Evolutionary conservation across 2,797 vertebrate genomes (phyloP).

Genomic region (Sciaenops ocellatus): DNA sequence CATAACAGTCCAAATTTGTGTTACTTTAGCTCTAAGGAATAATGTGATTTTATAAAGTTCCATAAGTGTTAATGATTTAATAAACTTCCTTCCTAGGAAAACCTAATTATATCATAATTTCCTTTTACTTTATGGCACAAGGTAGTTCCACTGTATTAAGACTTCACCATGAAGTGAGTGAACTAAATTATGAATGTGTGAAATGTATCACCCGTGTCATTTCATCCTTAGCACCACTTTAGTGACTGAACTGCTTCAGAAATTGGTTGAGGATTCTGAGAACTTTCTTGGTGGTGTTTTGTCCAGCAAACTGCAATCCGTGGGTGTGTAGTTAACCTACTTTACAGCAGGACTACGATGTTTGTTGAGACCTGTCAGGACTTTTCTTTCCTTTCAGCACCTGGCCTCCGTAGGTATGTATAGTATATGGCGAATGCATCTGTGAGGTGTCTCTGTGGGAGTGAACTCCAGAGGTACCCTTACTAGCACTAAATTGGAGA

Average conservation of each 20-base stretch:
- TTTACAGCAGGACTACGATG: slow-evolving; percentile 64
- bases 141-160: slow-evolving; percentile 28
- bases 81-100: slow-evolving; percentile 27
- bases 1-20: slow-evolving; percentile 8
- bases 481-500: slow-evolving; percentile 17
- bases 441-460: slow-evolving; percentile 36
- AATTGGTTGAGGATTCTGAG: slow-evolving; percentile 13
- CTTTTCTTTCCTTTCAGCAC: slow-evolving; percentile 75
- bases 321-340: slow-evolving; percentile 50
- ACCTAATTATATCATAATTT: slow-evolving; percentile 49
- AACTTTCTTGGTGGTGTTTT: slow-evolving; percentile 21
- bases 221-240: slow-evolving; percentile 19
- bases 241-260: slow-evolving; percentile 3
- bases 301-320: slow-evolving; percentile 32
- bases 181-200: slow-evolving; percentile 46
- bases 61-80: slow-evolving; percentile 34
- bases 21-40: slow-evolving; percentile 22
- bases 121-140: slow-evolving; percentile 14
- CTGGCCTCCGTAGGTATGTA: slow-evolving; percentile 71
- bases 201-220: slow-evolving; percentile 19
- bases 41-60: slow-evolving; percentile 28
- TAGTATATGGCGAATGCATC: slow-evolving; percentile 53
- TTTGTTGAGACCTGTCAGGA: slow-evolving; percentile 77
- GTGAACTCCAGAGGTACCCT: slow-evolving; percentile 31
- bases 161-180: not conserved